Evolutionary conservation across 2,888 invertebrate genomes (phyloP), one percentile per base, ranked within the genome.

Genomic region (Abrostola tripartita): DNA sequence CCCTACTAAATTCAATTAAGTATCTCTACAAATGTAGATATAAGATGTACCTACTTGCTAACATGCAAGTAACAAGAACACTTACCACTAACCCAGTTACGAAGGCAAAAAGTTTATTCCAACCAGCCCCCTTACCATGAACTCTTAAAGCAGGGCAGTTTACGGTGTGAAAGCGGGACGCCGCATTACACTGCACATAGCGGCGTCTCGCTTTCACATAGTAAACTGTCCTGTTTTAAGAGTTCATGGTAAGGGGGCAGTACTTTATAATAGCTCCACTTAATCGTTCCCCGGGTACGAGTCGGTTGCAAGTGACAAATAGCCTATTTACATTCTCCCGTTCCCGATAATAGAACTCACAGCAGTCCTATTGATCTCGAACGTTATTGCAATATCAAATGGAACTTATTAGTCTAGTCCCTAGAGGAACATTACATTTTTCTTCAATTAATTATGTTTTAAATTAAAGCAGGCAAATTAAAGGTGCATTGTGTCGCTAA

Each of bases 241-340:
- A n/a, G n/a, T n/a, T n/a, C n/a, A n/a, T n/a, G n/a, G n/a, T n/a
- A n/a, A n/a, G n/a, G n/a, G n/a, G n/a, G n/a, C n/a, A n/a, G 70
- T 59, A 68, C 64, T 78, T 71, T 72, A 70, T 82, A 87, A 87
- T 83, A 83, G 81, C 59, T 55, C 74, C 81, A 81, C 79, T 88
- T 86, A 86, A 86, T 88, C 78, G 84, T 71, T 44, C 77, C 76
- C 70, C 52, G 56, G 69, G 74, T 71, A 71, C 81, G 73, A 68
- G 69, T 79, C 76, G 78, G 75, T 82, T 81, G 84, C 78, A 77
- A 81, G 81, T 86, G 88, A 90, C 86, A 90, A 89, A 90, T 88
- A 81, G 82, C 78, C 84, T 87, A 88, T 88, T 88, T 89, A 86
- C 85, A 86, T 87, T 81, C 80, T 50, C 65, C 67, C 73, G 74